Evolutionary conservation across 2,797 vertebrate genomes (phyloP), one percentile per base, ranked within the genome.

Genomic region (Catamblyrhynchus diadema): DNA sequence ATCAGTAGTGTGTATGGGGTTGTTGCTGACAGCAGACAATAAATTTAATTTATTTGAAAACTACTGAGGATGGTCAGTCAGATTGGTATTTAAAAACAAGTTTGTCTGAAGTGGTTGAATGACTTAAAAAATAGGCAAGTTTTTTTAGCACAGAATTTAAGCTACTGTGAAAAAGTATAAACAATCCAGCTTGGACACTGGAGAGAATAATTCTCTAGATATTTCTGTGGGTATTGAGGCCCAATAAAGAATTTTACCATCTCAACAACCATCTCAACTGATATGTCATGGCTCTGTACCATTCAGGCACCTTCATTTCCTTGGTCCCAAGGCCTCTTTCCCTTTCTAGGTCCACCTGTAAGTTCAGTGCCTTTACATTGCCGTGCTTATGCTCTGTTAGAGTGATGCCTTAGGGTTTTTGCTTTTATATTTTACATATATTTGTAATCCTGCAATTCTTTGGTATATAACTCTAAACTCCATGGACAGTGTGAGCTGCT

Each of bases 21-120:
- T 54, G n/a, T 9, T 70, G 37, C 71, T 84, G 77, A 80, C 39
- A 90, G 77, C 44, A 93, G 86, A 37, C 6, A 72, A 60, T 57
- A 95, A 78, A 90, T 88, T 62, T 51, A 83, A 74, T 75, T 79
- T 85, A 48, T 79, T 39, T 92, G 73, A 67, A 83, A 90, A 53
- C 45, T 39, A 2, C 4, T 77, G 44, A 94, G 81, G 48, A 33
- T 61, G 41, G 27, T 81, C 66, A 67, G 54, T 35, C 12, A 32
- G 65, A 61, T 84, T 50, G 74, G 28, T 50, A 41, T 59, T 74
- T 53, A 21, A 28, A 30, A 74, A 21, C 20, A 61, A 54, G 13
- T 67, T 67, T 42, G 12, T 35, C 65, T 73, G 61, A 72, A 60
- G 48, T 47, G 22, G 42, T 78, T 22, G 4, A 86, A 60, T 53